A percentile compares a stretch with the other conserved stretches of the same genome.
Conservation (phyloP, 2,113 vertebrate species). For the Scartelaos histophorus region DNA sequence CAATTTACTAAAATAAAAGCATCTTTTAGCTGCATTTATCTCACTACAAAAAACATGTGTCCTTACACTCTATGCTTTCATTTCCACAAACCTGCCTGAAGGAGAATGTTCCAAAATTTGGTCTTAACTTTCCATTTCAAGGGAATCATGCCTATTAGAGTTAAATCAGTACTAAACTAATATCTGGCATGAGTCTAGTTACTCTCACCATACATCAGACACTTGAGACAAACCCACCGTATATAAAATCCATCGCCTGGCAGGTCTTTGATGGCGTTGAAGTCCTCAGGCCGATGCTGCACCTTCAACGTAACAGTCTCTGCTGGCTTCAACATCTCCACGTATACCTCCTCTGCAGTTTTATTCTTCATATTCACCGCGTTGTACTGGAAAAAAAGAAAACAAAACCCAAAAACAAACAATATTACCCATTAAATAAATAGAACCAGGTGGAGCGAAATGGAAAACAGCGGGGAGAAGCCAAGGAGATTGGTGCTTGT, state of each 20-base stretch:
- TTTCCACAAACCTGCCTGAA: too few relatives aligned
- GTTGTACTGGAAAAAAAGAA: slow-evolving; percentile 80
- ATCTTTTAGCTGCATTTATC: too few relatives aligned
- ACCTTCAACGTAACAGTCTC: slow-evolving; percentile 88
- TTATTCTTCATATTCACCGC: slow-evolving; percentile 86
- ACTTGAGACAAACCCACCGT: slow-evolving; percentile 79
- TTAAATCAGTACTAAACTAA: too few relatives aligned
- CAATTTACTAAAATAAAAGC: too few relatives aligned
- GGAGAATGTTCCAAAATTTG: too few relatives aligned
- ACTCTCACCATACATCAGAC: too few relatives aligned
- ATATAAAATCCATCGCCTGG: slow-evolving; percentile 96
- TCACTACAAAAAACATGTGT: too few relatives aligned
- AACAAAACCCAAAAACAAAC: not conserved
- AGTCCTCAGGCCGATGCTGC: slow-evolving; percentile 90
- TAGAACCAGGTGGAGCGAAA: not conserved
- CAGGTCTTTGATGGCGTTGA: slow-evolving; percentile 85
- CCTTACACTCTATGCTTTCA: too few relatives aligned
- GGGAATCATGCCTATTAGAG: too few relatives aligned
- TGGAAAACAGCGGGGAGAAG: slow-evolving; percentile 17
- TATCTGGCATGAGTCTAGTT: too few relatives aligned
- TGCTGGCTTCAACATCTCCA: slow-evolving; percentile 95
- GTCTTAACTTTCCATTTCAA: too few relatives aligned
- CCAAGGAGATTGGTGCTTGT: slow-evolving; percentile 11
- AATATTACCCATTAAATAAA: too few relatives aligned
- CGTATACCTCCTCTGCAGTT: slow-evolving; percentile 94